Percentiles rank a stretch among this genome's conserved stretches.
Conservation (phyloP, 2,888 invertebrate genomes). For the Drosophila vallismaia region DNA sequence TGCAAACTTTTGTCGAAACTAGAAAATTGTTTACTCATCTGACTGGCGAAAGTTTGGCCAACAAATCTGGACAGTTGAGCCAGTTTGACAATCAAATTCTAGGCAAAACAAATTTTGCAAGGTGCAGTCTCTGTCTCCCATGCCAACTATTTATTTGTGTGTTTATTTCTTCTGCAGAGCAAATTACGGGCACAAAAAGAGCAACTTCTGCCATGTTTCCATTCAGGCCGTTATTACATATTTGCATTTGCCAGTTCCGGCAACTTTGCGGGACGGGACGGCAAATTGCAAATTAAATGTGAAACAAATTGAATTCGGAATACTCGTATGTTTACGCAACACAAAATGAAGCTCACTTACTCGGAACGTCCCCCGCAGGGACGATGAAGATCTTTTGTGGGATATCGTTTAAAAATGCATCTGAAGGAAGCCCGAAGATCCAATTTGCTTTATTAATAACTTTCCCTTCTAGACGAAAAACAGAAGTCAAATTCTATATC, state of each 20-base stretch:
- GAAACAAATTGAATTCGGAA: conserved; percentile 49
- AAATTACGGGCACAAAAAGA: conserved; percentile 39
- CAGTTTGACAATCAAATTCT: conserved; percentile 44
- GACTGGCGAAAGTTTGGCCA: conserved; percentile 36
- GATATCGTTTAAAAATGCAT: conserved; percentile 35
- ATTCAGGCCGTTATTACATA: conserved; percentile 23
- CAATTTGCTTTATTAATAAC: conserved; percentile 61
- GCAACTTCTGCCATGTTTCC: conserved; percentile 21
- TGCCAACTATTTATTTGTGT: conserved; percentile 10
- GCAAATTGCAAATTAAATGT: conserved; percentile 55
- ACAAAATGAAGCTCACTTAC: conserved; percentile 19
- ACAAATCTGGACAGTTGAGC: conserved; percentile 38
- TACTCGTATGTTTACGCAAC: conserved; percentile 19
- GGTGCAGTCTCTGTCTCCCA: conserved; percentile 17
- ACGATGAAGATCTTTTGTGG: neutral
- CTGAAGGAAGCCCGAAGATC: conserved; percentile 36
- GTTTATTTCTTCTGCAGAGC: conserved; percentile 23
- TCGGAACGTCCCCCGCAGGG: neutral
- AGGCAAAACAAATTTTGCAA: conserved; percentile 19
- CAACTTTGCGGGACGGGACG: conserved; percentile 20
- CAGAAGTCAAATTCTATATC: conserved; percentile 33
- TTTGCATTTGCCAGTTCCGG: conserved; percentile 27
- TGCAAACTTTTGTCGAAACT: conserved; percentile 34
- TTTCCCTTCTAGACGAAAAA: neutral
- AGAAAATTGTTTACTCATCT: conserved; percentile 35